Evolutionary conservation across 2,888 invertebrate genomes (phyloP).

Genomic region (Amiota mariae): DNA sequence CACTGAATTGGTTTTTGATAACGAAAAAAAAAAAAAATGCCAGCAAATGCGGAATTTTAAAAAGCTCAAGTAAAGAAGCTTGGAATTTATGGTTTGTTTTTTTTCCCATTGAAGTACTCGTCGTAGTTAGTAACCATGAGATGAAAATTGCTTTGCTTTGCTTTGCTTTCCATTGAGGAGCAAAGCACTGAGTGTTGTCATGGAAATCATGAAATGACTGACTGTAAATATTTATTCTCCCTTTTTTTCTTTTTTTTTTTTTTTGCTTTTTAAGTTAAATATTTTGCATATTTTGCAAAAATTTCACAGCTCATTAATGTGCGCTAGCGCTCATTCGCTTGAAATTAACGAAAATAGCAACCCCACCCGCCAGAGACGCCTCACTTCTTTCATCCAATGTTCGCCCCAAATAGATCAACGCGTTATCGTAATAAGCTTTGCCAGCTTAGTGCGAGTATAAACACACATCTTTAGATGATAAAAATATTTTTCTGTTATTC

Average conservation of each 20-base stretch:
- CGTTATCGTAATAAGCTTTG: no score
- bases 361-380: not conserved
- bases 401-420: no score
- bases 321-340: not conserved
- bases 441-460: no score
- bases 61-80: not conserved
- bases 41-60: no score
- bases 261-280: not conserved
- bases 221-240: no score
- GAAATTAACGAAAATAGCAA: not conserved
- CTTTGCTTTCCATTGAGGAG: not conserved
- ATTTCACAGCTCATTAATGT: constrained; percentile 14
- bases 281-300: constrained; percentile 5
- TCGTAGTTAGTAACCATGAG: not conserved
- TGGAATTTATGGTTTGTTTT: not conserved
- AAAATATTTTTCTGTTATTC: no score
- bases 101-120: not conserved
- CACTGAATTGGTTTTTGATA: not conserved
- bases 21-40: no score
- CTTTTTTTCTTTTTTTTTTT: not conserved
- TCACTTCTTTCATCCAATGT: not conserved
- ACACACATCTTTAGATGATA: no score
- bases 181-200: not conserved
- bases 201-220: no score
- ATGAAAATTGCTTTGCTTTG: not conserved